A percentile compares a stretch with the other conserved stretches of the same genome.
Conservation (phyloP, 2,888 invertebrate genomes). For the Malachius bipustulatus region DNA sequence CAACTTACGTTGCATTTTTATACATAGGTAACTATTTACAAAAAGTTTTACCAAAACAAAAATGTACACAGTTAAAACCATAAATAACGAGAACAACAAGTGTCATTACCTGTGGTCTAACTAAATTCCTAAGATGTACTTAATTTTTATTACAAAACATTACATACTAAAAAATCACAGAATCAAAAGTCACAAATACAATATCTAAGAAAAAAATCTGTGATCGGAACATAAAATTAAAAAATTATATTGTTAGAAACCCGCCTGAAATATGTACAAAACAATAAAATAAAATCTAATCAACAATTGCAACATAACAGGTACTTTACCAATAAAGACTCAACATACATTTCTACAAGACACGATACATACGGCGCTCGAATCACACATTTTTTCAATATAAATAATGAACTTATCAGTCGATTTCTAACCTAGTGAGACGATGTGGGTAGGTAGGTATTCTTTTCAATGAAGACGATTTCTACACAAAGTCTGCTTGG, state of each 20-base stretch:
- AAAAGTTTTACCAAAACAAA: slow-evolving; percentile 30
- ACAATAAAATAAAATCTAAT: slow-evolving; percentile 36
- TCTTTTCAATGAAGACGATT: slow-evolving; percentile 11
- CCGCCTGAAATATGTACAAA: slow-evolving; percentile 29
- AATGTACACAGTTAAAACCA: slow-evolving; percentile 28
- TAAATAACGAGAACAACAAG: slow-evolving; percentile 18
- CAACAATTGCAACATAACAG: slow-evolving; percentile 39
- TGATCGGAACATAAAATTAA: slow-evolving; percentile 22
- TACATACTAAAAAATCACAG: slow-evolving; percentile 35
- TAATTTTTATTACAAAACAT: slow-evolving; percentile 26
- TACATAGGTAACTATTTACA: slow-evolving; percentile 35
- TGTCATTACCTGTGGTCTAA: slow-evolving; percentile 17
- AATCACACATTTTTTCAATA: slow-evolving; percentile 1
- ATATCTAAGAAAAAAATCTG: slow-evolving; percentile 24
- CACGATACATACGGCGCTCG: background rate
- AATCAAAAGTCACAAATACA: slow-evolving; percentile 33
- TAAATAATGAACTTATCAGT: slow-evolving; percentile 15
- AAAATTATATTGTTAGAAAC: slow-evolving; percentile 19
- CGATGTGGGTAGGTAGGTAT: slow-evolving; percentile 7
- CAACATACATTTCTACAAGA: slow-evolving; percentile 17
- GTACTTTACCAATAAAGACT: slow-evolving; percentile 32
- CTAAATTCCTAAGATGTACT: slow-evolving; percentile 20
- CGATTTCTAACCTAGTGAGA: slow-evolving; percentile 16
- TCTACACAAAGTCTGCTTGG: slow-evolving; percentile 10
- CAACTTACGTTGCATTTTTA: slow-evolving; percentile 29